A percentile compares a stretch with the other conserved stretches of the same genome.
These are phyloP conservation scores for Albula goreensis DNA, from an alignment of 2,113 vertebrate species.

Conservation along the genomic window DNA sequence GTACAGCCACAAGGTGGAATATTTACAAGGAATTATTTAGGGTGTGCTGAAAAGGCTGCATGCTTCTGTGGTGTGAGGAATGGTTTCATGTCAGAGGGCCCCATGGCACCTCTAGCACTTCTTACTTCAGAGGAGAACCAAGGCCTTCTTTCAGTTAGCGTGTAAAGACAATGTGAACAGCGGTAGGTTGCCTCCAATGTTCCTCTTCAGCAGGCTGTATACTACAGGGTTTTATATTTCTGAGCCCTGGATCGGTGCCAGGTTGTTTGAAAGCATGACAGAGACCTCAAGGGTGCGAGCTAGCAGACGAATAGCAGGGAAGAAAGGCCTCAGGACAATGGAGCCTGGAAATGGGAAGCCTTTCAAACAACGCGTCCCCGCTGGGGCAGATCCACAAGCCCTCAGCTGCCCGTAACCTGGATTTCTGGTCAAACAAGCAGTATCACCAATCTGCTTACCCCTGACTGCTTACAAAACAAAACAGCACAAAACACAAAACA, in stretches of 20 bases:
- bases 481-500: not conserved
- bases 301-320: not conserved
- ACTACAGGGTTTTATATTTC: not conserved
- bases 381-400: not conserved
- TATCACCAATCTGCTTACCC: not conserved
- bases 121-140: not conserved
- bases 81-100: not conserved
- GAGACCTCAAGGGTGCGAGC: not conserved
- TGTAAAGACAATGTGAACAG: not conserved
- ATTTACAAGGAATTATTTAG: not conserved
- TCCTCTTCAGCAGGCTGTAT: not conserved
- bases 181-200: not conserved
- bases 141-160: not conserved
- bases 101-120: not conserved
- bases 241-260: not conserved
- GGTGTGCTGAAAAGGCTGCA: not conserved
- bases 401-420: not conserved
- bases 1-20: not conserved
- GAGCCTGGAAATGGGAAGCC: not conserved
- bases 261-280: not conserved
- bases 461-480: slow-evolving; percentile 7
- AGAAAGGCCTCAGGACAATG: not conserved
- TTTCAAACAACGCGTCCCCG: not conserved
- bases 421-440: not conserved
- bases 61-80: not conserved